Evolutionary conservation across 2,797 vertebrate species (phyloP), one percentile per base, ranked within the genome.

Genomic region (Salmo trutta): DNA sequence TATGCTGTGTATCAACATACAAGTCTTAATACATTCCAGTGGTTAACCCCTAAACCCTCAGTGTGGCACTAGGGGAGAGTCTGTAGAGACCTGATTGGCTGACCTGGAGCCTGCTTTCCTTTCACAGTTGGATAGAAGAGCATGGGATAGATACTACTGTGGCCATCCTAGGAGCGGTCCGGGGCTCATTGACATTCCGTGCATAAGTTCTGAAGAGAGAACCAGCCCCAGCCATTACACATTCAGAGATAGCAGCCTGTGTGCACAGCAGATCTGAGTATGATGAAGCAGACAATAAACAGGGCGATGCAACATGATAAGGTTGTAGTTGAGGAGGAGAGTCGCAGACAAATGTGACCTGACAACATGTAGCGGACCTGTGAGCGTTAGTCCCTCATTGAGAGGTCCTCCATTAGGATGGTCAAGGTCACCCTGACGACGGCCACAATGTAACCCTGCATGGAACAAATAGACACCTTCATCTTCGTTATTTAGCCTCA

Each of bases 261-360:
- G 15, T 19, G 24, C 21, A 56, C 16, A 5, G 47, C 21, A 14
- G 24, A 17, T 27, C 41, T 68, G 74, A 59, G 76, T 17, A 52
- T 72, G 76, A 72, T 53, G 76, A 72, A 77, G 70, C 3, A 59
- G 69, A 51, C 53, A 71, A 33, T 75, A 75, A 68, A 68, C 64
- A 31, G 47, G 8, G 29, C 16, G 2, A 67, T 75, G 62, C 59
- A 31, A 51, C 24, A 10, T 52, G 74, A 67, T 75, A 72, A 4
- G 24, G 33, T 65, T 71, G 24, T 8, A 5, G 74, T 12, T 33
- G 67, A 62, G 17, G 36, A 31, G 33, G 36, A 4, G 75, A 71
- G 41, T 8, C 4, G 15, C 33, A 64, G 36, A 52, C 69, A 51
- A 52, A 72, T 77, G 71, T 72, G 59, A 64, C 54, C 76, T 29